Evolutionary conservation across 2,888 invertebrate species (phyloP).

Genomic region (Branchellion lobata): DNA sequence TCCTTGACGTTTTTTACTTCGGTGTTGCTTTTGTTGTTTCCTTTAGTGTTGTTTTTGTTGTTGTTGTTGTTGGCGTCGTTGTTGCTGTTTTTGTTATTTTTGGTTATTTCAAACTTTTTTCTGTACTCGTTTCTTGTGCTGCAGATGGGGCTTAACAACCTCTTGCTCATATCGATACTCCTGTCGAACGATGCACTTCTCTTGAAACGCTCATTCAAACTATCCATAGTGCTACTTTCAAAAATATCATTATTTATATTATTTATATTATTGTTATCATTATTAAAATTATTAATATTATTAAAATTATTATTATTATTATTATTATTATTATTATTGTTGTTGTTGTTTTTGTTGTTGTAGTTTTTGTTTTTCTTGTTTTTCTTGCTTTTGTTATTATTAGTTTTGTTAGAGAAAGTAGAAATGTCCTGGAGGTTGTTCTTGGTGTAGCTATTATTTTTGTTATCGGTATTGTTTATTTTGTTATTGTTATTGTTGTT

Average conservation of each 20-base stretch:
- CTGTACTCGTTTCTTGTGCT: too few species aligned
- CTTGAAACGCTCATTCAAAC: too few species aligned
- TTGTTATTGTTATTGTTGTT: neutral
- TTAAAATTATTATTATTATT: neutral
- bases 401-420: neutral
- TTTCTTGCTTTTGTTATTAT: neutral
- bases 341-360: neutral
- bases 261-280: neutral
- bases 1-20: too few species aligned
- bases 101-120: too few species aligned
- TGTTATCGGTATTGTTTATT: constrained; percentile 6
- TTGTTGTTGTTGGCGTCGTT: too few species aligned
- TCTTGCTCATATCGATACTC: too few species aligned
- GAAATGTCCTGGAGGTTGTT: neutral
- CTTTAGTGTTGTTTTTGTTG: too few species aligned
- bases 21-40: too few species aligned
- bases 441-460: neutral
- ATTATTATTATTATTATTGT: neutral
- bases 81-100: too few species aligned
- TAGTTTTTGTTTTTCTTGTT: neutral
- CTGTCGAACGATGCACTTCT: too few species aligned
- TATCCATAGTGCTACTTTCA: too few species aligned
- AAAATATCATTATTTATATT: neutral
- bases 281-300: neutral
- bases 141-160: too few species aligned